phyloP scores from a whole-genome alignment of 2,888 invertebrate species.

The Ormyrus pomaceus region DNA sequence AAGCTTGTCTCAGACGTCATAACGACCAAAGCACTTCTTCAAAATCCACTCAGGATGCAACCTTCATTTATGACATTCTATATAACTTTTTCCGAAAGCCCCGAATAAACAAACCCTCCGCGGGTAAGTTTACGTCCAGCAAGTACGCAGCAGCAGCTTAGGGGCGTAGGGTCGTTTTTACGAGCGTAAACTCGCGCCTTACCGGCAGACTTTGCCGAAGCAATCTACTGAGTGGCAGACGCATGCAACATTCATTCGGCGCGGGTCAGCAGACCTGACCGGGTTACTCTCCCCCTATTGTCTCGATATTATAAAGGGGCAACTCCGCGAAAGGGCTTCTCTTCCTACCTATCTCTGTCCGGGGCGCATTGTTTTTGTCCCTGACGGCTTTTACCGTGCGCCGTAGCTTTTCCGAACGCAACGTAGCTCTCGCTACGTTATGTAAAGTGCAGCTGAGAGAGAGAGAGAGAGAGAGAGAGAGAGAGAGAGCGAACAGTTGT shows the following conservation, averaged over 20 bases:
- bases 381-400: too few species aligned
- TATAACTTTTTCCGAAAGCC: background rate
- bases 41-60: too few species aligned
- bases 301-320: conserved; percentile 40
- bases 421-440: too few species aligned
- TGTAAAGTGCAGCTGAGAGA: too few species aligned
- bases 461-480: too few species aligned
- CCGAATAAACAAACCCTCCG: background rate
- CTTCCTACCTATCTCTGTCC: too few species aligned
- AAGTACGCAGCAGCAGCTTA: background rate
- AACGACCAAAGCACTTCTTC: too few species aligned
- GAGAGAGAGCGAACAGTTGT: too few species aligned
- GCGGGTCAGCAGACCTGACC: conserved; percentile 51
- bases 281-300: conserved; percentile 35
- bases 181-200: conserved; percentile 56
- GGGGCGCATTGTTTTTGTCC: too few species aligned
- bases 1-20: too few species aligned
- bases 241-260: conserved; percentile 67
- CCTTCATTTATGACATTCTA: background rate
- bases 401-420: too few species aligned
- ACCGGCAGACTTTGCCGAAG: conserved; percentile 63
- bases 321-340: conserved; percentile 5
- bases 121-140: background rate
- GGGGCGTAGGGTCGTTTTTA: background rate
- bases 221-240: conserved; percentile 69